Evolutionary conservation across 2,113 vertebrate genomes (phyloP), one percentile per base, ranked within the genome.

Genomic region (Tyrannus savana): DNA sequence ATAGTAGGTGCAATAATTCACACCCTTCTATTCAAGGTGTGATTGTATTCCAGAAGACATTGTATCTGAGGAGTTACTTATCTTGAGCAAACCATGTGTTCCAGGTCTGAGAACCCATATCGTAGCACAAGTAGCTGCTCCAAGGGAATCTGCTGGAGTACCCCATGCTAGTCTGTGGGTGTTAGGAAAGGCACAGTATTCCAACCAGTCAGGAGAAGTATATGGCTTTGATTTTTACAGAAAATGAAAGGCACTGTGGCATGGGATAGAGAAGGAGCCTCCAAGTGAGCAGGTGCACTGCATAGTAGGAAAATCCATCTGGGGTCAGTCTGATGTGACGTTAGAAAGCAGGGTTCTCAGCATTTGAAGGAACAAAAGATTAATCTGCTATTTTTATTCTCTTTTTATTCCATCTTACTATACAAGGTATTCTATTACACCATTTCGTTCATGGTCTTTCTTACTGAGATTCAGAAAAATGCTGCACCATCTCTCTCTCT

Each of bases 91-190:
- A 13, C 25, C 31, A 6, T 6, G 12, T 3, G 15, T 28, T 53
- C 53, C 30, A 15, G 23, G 14, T 21, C 31, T 46, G 35, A 56
- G 46, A 64, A 33, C 12, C 15, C 1, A 0, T 25, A 3, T 4
- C 5, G n/a, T 66, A 63, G 12, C 30, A 47, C 5, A 41, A 78
- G 35, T 1, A 35, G 30, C 79, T 90, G 28, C 53, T 72, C 41
- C 35, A 46, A 46, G 49, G 47, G 17, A 27, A 23, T 41, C 11
- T 30, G 28, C 50, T 35, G 39, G 47, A 84, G 14, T 19, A 8
- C 30, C 16, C 37, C 0, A 0, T 35, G 23, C 9, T 0, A 2
- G 66, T 17, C 64, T 64, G 17, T 37, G 37, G 31, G 18, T 24
- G 11, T 27, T n/a, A 31, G 5, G 7, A 16, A 14, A 42, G 41